These are phyloP conservation scores for Silurus meridionalis DNA, from an alignment of 2,113 vertebrate species.

Conservation along the genomic window DNA sequence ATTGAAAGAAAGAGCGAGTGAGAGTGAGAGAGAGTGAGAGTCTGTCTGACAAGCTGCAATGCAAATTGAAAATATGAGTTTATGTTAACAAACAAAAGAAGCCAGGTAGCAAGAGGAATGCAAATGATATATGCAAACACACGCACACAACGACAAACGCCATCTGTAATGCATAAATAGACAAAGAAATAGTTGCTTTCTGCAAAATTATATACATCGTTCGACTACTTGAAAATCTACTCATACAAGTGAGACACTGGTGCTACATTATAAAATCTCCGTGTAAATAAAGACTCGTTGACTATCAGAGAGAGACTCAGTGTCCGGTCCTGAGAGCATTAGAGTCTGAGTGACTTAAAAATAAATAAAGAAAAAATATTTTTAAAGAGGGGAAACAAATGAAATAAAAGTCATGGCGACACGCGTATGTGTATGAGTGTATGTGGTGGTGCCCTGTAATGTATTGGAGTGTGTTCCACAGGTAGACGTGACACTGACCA, in stretches of 20 bases:
- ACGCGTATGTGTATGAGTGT: too few species aligned
- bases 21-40: neutral
- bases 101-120: constrained; percentile 7
- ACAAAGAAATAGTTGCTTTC: neutral
- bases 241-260: neutral
- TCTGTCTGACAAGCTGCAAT: constrained; percentile 9
- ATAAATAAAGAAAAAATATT: too few species aligned
- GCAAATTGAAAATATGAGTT: constrained; percentile 41
- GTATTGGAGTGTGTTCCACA: too few species aligned
- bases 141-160: neutral
- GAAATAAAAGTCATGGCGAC: too few species aligned
- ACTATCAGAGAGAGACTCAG: too few species aligned
- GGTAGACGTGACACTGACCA: too few species aligned
- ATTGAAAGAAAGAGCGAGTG: neutral
- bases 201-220: neutral
- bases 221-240: neutral
- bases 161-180: neutral
- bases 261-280: neutral
- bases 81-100: neutral
- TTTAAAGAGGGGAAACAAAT: too few species aligned
- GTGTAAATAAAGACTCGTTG: neutral
- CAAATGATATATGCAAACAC: neutral
- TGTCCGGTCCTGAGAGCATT: too few species aligned
- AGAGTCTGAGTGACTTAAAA: too few species aligned
- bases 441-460: too few species aligned